These are phyloP conservation scores for Aspidapion aeneum DNA, from an alignment of 2,888 invertebrate species.

Conservation along the genomic window DNA sequence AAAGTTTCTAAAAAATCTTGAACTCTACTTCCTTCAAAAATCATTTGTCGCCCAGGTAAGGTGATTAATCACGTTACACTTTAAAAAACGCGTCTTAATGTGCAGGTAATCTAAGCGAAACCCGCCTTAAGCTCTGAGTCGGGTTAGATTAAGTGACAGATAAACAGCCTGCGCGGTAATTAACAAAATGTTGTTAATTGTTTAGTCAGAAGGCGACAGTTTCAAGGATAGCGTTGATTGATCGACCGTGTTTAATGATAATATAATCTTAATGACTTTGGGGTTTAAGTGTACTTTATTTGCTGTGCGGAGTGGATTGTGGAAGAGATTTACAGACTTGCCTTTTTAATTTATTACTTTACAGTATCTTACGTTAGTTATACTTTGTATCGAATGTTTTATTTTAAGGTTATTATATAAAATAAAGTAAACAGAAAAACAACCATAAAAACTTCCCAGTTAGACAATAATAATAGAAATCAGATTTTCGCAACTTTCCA, in stretches of 20 bases:
- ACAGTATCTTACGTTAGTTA: no score
- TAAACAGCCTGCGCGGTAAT: conserved; percentile 18
- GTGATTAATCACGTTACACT: no score
- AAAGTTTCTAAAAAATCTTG: no score
- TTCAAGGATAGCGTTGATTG: background rate
- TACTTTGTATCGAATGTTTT: no score
- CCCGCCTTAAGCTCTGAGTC: background rate
- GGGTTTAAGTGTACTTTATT: background rate
- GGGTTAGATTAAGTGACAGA: conserved; percentile 24
- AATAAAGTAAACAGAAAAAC: no score
- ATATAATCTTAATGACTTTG: background rate
- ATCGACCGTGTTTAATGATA: background rate
- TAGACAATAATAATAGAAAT: no score
- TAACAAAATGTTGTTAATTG: conserved; percentile 22
- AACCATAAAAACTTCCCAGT: no score
- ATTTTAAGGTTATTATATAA: no score
- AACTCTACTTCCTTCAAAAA: no score
- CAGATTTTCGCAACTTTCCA: no score
- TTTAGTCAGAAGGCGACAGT: conserved; percentile 9
- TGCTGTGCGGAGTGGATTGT: background rate
- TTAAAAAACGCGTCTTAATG: background rate
- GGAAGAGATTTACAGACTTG: background rate
- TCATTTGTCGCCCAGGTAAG: no score
- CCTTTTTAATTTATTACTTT: no score
- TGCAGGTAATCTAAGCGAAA: background rate